Conservation (phyloP, 2,797 vertebrate genomes). For the Myoxocephalus aenaeus region DNA sequence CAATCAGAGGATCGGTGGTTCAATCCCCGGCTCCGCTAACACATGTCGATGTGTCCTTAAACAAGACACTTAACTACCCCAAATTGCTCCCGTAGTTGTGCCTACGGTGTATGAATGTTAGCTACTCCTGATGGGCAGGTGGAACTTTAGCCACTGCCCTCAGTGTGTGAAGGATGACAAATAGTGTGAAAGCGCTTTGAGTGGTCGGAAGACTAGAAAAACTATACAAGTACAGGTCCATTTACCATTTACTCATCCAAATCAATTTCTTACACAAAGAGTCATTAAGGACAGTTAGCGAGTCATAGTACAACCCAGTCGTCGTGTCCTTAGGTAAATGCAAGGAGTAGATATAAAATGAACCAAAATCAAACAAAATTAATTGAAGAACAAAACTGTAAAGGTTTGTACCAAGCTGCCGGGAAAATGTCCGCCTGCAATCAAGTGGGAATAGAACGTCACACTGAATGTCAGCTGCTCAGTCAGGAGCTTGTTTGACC, state of each 20-base stretch:
- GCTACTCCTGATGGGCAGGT: no score
- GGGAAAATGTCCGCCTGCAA: slow-evolving; percentile 61
- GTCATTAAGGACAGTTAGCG: not conserved
- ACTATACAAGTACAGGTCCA: no score
- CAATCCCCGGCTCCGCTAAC: no score
- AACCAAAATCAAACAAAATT: slow-evolving; percentile 2
- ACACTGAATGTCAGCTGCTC: slow-evolving; percentile 26
- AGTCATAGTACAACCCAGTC: not conserved
- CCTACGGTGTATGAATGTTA: no score
- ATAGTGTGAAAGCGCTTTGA: no score
- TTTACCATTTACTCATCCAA: not conserved
- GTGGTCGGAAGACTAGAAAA: no score
- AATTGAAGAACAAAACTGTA: slow-evolving; percentile 54
- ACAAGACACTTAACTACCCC: no score
- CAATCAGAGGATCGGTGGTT: no score
- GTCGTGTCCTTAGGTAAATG: not conserved
- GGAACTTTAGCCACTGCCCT: no score
- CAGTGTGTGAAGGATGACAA: no score
- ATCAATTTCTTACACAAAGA: not conserved
- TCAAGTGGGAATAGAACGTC: not conserved
- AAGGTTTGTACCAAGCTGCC: slow-evolving; percentile 48
- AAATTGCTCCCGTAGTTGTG: no score
- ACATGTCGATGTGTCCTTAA: no score
- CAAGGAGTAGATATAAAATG: not conserved
- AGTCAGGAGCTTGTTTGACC: slow-evolving; percentile 50